Base-by-base conservation (phyloP, 2,797 vertebrate species). In the Streptopelia turtur region DNA sequence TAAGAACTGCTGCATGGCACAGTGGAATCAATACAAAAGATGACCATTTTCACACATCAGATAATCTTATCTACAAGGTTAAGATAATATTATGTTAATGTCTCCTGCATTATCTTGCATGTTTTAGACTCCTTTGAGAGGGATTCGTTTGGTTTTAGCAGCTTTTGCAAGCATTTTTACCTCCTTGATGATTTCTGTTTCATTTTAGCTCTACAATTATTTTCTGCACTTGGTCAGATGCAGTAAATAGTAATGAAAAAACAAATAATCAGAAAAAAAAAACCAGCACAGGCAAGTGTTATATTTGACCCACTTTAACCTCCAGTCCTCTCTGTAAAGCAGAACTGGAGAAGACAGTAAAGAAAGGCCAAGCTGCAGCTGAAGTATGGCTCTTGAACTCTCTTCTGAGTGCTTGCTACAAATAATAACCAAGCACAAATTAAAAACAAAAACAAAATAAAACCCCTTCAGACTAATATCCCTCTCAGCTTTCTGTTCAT, bases 1-100 rank as follows among this genome's bases (percentile, higher is more conserved):
- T 96, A 95, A 96, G 93, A 96, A 89, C 81, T 91, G 64, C 90
- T 84, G 75, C 76, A 85, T 89, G 70, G 94, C 77, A 92, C 3
- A 0, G 87, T 84, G 68, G 72, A 97, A 96, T 96, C 96, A 95
- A 96, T 96, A 97, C 93, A 96, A 97, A 96, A 97, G 94, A 95
- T 96, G 95, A 95, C 92, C 96, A 95, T 96, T 96, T 96, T 96
- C 90, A 95, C 81, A 81, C 95, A 97, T 97, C 93, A 95, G 95
- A 96, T 96, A 97, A 96, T 95, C 92, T 97, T 97, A 97, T 97
- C 96, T 97, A 95, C 93, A 96, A 96, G 94, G 96, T 97, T 96
- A 97, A 96, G 95, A 96, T 95, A 96, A 97, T 95, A 93, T 91
- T 96, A 96, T 95, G 95, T 95, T 97, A 97, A 97, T 97, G 79